Base-by-base conservation (phyloP, 2,888 invertebrate species). In the Carcina quercana region DNA sequence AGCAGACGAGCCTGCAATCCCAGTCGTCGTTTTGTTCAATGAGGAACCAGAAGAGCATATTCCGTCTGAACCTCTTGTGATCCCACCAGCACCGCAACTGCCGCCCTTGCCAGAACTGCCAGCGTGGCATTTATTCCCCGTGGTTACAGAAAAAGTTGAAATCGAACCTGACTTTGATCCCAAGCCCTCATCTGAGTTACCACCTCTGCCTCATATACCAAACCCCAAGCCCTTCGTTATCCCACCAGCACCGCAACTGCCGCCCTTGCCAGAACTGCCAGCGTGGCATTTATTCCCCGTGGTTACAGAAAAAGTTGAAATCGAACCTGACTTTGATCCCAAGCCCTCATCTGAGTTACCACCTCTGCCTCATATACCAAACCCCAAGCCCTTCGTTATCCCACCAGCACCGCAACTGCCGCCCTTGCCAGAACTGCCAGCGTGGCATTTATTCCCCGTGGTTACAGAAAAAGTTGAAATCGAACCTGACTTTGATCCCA, bases 11-110 rank as follows among this genome's bases (percentile, higher is more conserved):
- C n/a, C n/a, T n/a, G n/a, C n/a, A n/a, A n/a, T n/a, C n/a, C n/a
- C n/a, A n/a, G n/a, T n/a, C n/a, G n/a, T n/a, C n/a, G n/a, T n/a
- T n/a, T n/a, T n/a, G n/a, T n/a, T n/a, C n/a, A n/a, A n/a, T n/a
- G n/a, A n/a, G n/a, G n/a, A n/a, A n/a, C n/a, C n/a, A n/a, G n/a
- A n/a, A n/a, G n/a, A n/a, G n/a, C n/a, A n/a, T 6, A 14, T 5
- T 5, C 14, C 26, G 14, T n/a, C 15, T 12, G 8, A 11, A 3
- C 32, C 39, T 26, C 14, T 38, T 13, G 20, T 32, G 4, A 35
- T 45, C 27, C 43, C 41, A 8, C 34, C 37, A 24, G 32, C 43
- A 10, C 46, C 48, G n/a, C 13, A 31, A 13, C 25, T 48, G 17
- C 37, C 41, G 10, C 29, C 35, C 10, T 29, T 38, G 13, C 34